phyloP scores from a whole-genome alignment of 1,140 invertebrate species.

The Acyrthosiphon pisum region DNA sequence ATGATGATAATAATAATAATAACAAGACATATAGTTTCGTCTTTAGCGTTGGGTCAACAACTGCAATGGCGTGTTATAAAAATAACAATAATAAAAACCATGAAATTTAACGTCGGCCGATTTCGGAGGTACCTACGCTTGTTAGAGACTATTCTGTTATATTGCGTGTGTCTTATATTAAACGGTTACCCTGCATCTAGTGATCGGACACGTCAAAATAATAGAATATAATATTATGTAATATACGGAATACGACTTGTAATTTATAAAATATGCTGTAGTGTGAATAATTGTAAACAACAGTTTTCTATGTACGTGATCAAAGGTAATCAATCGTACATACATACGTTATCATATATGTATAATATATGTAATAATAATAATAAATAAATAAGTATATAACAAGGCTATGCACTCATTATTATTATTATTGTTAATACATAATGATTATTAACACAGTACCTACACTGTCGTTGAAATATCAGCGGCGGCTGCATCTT shows the following conservation, averaged over 20 bases:
- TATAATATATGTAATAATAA: background rate
- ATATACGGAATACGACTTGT: background rate
- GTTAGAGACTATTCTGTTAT: background rate
- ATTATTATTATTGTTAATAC: too few species aligned
- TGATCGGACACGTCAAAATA: background rate
- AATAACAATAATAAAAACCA: constrained; percentile 18
- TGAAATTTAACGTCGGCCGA: background rate
- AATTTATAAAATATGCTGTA: background rate
- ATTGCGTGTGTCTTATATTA: background rate
- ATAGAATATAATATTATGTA: background rate
- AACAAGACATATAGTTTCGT: background rate
- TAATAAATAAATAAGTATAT: background rate
- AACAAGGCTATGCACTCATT: background rate
- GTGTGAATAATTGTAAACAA: background rate
- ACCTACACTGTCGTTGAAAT: background rate
- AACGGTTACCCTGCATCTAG: background rate
- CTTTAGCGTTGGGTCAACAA: background rate
- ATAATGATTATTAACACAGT: background rate
- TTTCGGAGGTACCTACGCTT: background rate
- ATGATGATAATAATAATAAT: background rate
- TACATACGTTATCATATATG: background rate
- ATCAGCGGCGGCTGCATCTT: background rate
- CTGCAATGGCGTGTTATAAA: background rate
- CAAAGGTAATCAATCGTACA: background rate
- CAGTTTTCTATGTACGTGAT: background rate